phyloP scores from a whole-genome alignment of 2,888 invertebrate genomes.

The Hyposoter didymator region DNA sequence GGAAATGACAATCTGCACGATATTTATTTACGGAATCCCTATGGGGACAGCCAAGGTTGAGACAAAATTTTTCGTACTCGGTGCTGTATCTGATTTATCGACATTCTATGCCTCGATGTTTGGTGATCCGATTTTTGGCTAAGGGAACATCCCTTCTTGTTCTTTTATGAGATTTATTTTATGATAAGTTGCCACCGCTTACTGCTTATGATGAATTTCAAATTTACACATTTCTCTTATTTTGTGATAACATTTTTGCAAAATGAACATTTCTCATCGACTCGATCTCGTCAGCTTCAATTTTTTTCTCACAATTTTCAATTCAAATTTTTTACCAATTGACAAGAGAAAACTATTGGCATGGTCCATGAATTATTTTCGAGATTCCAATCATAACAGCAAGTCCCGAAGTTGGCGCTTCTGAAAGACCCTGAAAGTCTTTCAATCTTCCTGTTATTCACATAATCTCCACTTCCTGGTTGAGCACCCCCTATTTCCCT shows the following conservation, averaged over 20 bases:
- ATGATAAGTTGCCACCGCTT: background rate
- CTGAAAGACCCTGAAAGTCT: background rate
- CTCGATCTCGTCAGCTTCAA: background rate
- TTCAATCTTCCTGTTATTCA: background rate
- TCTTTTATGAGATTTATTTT: background rate
- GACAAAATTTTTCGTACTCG: background rate
- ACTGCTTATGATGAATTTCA: background rate
- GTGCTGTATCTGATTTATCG: background rate
- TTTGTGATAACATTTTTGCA: background rate
- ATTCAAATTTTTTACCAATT: background rate
- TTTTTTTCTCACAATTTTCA: background rate
- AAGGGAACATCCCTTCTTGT: background rate
- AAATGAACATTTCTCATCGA: background rate
- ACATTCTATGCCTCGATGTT: background rate
- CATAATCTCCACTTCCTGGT: background rate
- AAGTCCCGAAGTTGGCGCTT: background rate
- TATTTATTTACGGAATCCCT: slow-evolving; percentile 23
- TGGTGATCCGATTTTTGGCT: background rate
- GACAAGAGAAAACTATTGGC: background rate
- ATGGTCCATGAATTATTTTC: background rate
- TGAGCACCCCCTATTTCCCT: background rate
- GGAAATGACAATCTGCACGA: slow-evolving; percentile 1
- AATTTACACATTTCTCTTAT: background rate
- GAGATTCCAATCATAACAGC: background rate
- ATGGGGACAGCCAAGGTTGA: background rate